A percentile compares a stretch with the other conserved stretches of the same genome.
These are phyloP conservation scores for Morus bassanus DNA, from an alignment of 2,797 vertebrate genomes.

Conservation along the genomic window DNA sequence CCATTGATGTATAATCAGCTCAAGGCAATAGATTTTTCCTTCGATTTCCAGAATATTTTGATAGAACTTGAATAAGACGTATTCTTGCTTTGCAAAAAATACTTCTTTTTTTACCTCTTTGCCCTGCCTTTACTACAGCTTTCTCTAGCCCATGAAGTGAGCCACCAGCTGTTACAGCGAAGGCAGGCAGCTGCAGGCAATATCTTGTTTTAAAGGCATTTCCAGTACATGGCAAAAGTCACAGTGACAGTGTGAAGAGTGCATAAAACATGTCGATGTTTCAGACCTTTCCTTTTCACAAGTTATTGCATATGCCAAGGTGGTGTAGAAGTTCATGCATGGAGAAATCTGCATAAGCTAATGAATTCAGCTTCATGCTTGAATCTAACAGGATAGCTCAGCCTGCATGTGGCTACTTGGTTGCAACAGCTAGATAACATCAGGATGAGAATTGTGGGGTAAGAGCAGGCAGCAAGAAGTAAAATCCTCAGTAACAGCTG, in stretches of 20 bases:
- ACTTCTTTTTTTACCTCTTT: background rate
- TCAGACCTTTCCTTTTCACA: background rate
- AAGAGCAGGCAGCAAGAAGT: background rate
- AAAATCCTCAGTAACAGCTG: background rate
- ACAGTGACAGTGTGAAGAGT: background rate
- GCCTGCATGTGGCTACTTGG: background rate
- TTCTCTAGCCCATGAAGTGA: background rate
- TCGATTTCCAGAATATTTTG: background rate
- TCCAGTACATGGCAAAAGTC: background rate
- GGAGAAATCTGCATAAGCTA: background rate
- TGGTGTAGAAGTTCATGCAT: background rate
- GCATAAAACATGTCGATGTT: background rate
- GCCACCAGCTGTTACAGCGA: background rate
- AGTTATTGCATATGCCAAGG: background rate
- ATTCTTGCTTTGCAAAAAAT: background rate
- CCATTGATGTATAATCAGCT: conserved; percentile 10
- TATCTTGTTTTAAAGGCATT: background rate
- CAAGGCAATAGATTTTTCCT: conserved; percentile 35
- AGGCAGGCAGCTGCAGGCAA: background rate
- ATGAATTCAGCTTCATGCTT: background rate
- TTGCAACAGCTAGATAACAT: background rate
- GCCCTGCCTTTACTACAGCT: background rate
- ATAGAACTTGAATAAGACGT: background rate
- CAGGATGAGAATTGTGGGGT: rapidly evolving
- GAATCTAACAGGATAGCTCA: background rate